Conservation (phyloP, 2,113 vertebrate species). For the Capricornis sumatraensis region DNA sequence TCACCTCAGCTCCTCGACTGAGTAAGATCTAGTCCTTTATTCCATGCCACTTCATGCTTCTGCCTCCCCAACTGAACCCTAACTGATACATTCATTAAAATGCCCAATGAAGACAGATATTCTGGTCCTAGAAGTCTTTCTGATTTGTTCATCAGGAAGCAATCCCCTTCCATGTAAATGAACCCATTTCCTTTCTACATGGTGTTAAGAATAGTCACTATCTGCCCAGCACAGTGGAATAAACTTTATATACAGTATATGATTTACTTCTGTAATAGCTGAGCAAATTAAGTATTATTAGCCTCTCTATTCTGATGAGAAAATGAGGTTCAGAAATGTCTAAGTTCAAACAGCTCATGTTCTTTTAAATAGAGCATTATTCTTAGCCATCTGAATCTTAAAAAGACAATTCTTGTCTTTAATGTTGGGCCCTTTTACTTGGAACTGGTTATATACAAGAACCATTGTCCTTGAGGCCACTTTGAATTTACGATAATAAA, state of each 20-base stretch:
- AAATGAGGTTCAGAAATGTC: constrained; percentile 25
- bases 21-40: background rate
- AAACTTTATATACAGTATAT: background rate
- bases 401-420: constrained; percentile 22
- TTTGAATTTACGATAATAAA: background rate
- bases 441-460: background rate
- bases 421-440: background rate
- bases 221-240: background rate
- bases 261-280: background rate
- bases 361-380: constrained; percentile 18
- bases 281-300: background rate
- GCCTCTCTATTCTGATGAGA: background rate
- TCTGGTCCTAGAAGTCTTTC: background rate
- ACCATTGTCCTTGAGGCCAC: background rate
- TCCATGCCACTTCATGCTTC: background rate
- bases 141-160: background rate
- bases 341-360: background rate
- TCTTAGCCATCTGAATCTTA: background rate
- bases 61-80: background rate
- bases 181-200: background rate
- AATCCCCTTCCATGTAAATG: background rate
- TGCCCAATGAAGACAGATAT: background rate
- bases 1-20: background rate
- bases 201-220: background rate
- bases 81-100: background rate